phyloP scores from a whole-genome alignment of 2,113 vertebrate species.

The Oreochromis spilurus region DNA sequence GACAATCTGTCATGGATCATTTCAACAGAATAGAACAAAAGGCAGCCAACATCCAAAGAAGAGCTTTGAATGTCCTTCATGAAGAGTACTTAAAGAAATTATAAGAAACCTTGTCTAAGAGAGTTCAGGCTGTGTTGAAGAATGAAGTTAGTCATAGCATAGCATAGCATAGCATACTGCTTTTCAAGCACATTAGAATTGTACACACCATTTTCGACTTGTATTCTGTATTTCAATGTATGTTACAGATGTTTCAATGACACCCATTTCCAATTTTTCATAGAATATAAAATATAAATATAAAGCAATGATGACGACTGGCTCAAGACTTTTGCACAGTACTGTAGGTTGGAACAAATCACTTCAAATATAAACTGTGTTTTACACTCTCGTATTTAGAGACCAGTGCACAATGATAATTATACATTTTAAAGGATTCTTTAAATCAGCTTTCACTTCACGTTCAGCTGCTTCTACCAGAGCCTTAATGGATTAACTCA shows the following conservation, averaged over 20 bases:
- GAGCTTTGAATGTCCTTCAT: neutral
- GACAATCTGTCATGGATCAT: neutral
- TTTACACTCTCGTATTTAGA: neutral
- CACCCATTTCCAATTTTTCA: neutral
- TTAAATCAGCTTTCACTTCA: neutral
- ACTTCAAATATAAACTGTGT: neutral
- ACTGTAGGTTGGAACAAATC: neutral
- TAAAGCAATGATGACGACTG: neutral
- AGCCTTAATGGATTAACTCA: neutral
- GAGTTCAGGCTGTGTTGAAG: neutral
- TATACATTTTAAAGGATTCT: neutral
- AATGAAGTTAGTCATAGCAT: neutral
- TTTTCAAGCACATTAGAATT: neutral
- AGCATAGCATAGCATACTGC: neutral
- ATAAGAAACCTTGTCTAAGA: neutral
- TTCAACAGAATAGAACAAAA: neutral
- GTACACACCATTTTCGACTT: neutral
- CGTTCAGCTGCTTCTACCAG: neutral
- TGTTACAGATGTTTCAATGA: neutral
- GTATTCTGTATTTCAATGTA: neutral
- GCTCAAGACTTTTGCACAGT: neutral
- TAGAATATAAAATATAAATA: neutral
- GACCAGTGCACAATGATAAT: neutral
- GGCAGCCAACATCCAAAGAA: neutral
- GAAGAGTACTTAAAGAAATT: neutral